Percentiles rank a stretch among this genome's conserved stretches.
phyloP scores from a whole-genome alignment of 2,888 invertebrate genomes.

The Formica aserva region DNA sequence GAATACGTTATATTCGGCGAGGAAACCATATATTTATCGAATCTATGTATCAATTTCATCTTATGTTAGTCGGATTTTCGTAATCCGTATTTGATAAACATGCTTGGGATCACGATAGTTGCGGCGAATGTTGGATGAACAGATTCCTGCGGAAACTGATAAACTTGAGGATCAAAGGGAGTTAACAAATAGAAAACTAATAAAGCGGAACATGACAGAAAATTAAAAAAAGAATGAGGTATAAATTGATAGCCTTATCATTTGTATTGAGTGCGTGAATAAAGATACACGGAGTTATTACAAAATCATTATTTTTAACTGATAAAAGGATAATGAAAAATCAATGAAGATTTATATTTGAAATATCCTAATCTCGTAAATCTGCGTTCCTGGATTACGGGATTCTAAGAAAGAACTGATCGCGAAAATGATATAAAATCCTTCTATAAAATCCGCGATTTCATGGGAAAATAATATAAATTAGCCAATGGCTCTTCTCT shows the following conservation, averaged over 20 bases:
- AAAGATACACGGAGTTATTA: background rate
- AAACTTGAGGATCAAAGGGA: background rate
- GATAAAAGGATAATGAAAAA: background rate
- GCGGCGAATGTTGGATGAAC: background rate
- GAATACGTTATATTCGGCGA: background rate
- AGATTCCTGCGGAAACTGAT: background rate
- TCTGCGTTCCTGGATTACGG: background rate
- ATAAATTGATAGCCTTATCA: background rate
- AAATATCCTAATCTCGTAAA: background rate
- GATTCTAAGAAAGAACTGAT: background rate
- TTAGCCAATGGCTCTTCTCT: background rate
- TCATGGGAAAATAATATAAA: slow-evolving; percentile 25
- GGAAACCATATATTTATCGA: background rate
- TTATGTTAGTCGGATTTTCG: slow-evolving; percentile 17
- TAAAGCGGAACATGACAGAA: background rate
- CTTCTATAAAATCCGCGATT: slow-evolving; percentile 1
- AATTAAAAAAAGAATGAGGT: background rate
- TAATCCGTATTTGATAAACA: slow-evolving; percentile 36
- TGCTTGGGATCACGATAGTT: background rate
- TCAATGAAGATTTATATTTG: background rate
- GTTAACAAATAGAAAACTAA: background rate
- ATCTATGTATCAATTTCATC: slow-evolving; percentile 16
- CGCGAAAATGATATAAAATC: background rate
- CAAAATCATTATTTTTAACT: background rate
- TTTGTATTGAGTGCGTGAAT: background rate